Conservation (phyloP, 2,113 vertebrate species). For the Dipodomys spectabilis region DNA sequence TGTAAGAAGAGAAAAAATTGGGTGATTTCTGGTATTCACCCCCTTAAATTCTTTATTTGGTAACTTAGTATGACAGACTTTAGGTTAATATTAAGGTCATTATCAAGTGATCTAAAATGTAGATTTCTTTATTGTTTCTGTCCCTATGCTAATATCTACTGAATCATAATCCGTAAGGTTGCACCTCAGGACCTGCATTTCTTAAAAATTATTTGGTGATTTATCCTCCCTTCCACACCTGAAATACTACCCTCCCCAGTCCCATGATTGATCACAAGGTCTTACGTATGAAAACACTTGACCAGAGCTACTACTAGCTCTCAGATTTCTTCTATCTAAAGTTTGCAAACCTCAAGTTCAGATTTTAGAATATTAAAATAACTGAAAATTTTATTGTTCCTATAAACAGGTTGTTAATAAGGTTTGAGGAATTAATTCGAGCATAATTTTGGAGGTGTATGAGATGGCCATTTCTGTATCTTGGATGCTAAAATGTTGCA, state of each 20-base stretch:
- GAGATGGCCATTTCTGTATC: not conserved
- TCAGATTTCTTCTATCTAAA: not conserved
- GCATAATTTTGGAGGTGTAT: not conserved
- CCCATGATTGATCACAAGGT: too few relatives aligned
- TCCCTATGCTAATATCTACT: not conserved
- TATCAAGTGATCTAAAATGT: not conserved
- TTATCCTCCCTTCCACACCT: too few relatives aligned
- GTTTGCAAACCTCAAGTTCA: constrained; percentile 9
- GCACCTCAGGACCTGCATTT: not conserved
- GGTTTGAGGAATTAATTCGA: not conserved
- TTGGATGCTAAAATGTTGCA: not conserved
- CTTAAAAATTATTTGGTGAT: not conserved
- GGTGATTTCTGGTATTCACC: too few relatives aligned
- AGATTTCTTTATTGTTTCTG: not conserved
- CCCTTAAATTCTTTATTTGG: constrained; percentile 22
- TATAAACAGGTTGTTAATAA: not conserved
- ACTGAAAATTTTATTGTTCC: not conserved
- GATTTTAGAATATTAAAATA: constrained; percentile 12
- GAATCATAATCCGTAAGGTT: not conserved
- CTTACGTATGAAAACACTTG: too few relatives aligned
- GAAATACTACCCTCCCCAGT: too few relatives aligned
- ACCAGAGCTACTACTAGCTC: too few relatives aligned
- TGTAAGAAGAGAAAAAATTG: too few relatives aligned
- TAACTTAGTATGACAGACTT: not conserved
- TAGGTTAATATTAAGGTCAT: not conserved